phyloP scores from a whole-genome alignment of 2,797 vertebrate species.

The Chiroxiphia lanceolata region DNA sequence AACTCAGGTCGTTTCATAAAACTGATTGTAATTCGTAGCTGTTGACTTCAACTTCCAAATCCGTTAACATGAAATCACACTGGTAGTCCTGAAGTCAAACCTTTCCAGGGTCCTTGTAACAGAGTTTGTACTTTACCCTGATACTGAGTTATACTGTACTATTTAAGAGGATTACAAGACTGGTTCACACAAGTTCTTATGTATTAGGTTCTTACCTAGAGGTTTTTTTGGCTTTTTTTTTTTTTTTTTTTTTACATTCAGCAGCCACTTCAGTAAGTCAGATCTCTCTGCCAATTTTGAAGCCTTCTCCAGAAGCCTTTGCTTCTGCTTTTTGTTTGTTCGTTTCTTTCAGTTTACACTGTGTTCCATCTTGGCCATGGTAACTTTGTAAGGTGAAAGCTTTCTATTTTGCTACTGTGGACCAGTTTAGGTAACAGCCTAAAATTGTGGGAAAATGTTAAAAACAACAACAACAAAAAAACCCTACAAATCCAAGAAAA shows the following conservation, averaged over 20 bases:
- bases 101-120: background rate
- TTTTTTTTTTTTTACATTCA: background rate
- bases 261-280: rapidly evolving
- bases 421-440: background rate
- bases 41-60: background rate
- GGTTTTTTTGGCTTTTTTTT: background rate
- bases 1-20: background rate
- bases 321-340: background rate
- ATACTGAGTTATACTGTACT: background rate
- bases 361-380: background rate
- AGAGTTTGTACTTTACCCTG: background rate
- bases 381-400: background rate
- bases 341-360: background rate
- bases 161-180: background rate
- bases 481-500: background rate
- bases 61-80: background rate
- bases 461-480: background rate
- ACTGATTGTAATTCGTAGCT: background rate
- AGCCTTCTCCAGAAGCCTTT: background rate
- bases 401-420: background rate
- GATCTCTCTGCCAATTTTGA: background rate
- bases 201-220: background rate
- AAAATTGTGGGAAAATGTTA: background rate
- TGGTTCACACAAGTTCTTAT: background rate
- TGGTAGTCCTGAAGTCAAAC: background rate